Evolutionary conservation across 2,113 vertebrate genomes (phyloP).

Genomic region (Tachuris rubrigastra): DNA sequence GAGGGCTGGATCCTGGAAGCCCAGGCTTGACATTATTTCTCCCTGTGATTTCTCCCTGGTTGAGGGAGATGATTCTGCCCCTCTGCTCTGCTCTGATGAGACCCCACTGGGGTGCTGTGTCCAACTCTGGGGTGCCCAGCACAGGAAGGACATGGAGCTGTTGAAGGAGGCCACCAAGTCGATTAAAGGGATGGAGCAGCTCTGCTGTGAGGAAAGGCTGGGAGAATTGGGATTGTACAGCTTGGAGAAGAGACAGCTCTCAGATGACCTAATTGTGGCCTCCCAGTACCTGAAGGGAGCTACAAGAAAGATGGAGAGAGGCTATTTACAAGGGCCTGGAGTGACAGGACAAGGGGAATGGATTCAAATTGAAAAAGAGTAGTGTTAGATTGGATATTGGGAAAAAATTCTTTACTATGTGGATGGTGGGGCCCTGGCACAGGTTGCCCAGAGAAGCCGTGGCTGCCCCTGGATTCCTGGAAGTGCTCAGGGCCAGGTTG

Average conservation of each 20-base stretch:
- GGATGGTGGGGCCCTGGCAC: background rate
- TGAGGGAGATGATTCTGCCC: background rate
- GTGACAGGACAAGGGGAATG: background rate
- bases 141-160: background rate
- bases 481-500: accelerated
- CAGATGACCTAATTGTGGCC: background rate
- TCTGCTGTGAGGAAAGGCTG: background rate
- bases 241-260: background rate
- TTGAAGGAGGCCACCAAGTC: background rate
- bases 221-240: background rate
- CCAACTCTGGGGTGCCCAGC: background rate
- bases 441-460: background rate
- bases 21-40: background rate
- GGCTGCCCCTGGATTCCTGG: background rate
- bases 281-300: background rate
- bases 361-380: background rate
- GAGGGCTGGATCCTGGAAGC: background rate
- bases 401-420: accelerated
- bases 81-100: background rate
- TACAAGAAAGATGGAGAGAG: too few species aligned
- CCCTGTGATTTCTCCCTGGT: background rate
- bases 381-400: background rate
- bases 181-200: background rate
- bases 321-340: background rate
- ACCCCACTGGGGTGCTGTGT: background rate